These are phyloP conservation scores for Caprella mutica DNA, from an alignment of 2,888 invertebrate species.

Conservation along the genomic window DNA sequence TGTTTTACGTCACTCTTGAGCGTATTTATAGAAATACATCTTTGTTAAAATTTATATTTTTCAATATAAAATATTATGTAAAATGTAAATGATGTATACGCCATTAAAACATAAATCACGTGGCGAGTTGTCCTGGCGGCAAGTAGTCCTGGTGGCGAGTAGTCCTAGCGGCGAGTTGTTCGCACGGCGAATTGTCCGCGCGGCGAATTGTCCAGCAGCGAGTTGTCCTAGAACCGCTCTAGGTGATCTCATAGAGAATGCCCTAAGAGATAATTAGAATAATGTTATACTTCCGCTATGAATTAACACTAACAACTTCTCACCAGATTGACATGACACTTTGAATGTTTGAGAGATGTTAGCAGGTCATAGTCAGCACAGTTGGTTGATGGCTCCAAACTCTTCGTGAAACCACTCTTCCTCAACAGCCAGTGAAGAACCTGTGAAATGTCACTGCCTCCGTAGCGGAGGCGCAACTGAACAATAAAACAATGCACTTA, in stretches of 20 bases:
- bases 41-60: slow-evolving; percentile 11
- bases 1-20: too few species aligned
- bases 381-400: slow-evolving; percentile 55
- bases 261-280: too few species aligned
- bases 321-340: slow-evolving; percentile 78
- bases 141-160: too few species aligned
- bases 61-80: too few species aligned
- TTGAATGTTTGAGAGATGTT: slow-evolving; percentile 72
- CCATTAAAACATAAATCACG: too few species aligned
- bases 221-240: too few species aligned
- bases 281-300: slow-evolving; percentile 47
- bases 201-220: too few species aligned
- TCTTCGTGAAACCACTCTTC: slow-evolving; percentile 81
- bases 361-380: slow-evolving; percentile 67
- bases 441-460: slow-evolving; percentile 82
- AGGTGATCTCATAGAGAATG: too few species aligned
- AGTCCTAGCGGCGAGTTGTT: too few species aligned
- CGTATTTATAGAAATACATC: slow-evolving; percentile 14
- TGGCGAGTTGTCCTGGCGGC: too few species aligned
- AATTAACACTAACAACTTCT: slow-evolving; percentile 73
- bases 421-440: slow-evolving; percentile 76
- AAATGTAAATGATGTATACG: too few species aligned
- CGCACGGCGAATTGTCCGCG: too few species aligned
- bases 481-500: slow-evolving; percentile 42
- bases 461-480: slow-evolving; percentile 63